Percentiles rank a stretch among this genome's conserved stretches.
Evolutionary conservation across 1,140 invertebrate genomes (phyloP).

Genomic region (Macrocentrus cingulum): DNA sequence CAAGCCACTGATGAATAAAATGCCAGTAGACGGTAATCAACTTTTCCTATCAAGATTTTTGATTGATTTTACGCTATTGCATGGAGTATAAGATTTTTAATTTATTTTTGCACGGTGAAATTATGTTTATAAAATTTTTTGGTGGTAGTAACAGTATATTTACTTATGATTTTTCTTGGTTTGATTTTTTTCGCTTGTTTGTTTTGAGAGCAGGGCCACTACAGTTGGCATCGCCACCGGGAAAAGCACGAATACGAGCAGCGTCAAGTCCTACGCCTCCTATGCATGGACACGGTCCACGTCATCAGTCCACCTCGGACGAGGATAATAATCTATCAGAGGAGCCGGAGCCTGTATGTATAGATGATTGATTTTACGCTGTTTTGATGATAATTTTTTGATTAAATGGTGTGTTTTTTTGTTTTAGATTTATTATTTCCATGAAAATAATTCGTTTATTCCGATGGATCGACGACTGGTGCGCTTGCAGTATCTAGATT

Average conservation of each 20-base stretch:
- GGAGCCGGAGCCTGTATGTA: slow-evolving; percentile 48
- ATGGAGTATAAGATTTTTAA: no score
- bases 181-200: neutral
- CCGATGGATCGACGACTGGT: slow-evolving; percentile 46
- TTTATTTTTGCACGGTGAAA: no score
- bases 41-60: no score
- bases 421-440: slow-evolving; percentile 54
- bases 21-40: slow-evolving; percentile 44
- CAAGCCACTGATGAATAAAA: slow-evolving; percentile 56
- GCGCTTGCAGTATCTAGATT: slow-evolving; percentile 73
- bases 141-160: no score
- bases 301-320: slow-evolving; percentile 50
- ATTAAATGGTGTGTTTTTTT: slow-evolving; percentile 20
- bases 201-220: slow-evolving; percentile 38
- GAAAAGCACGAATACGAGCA: slow-evolving; percentile 53
- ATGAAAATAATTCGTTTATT: slow-evolving; percentile 52
- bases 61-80: no score
- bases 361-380: no score
- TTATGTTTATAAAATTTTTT: slow-evolving; percentile 7
- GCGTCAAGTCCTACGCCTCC: slow-evolving; percentile 60
- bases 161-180: no score
- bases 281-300: slow-evolving; percentile 35
- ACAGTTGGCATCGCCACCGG: slow-evolving; percentile 54
- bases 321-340: slow-evolving; percentile 52
- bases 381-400: slow-evolving; percentile 16